Evolutionary conservation across 2,888 invertebrate genomes (phyloP), one percentile per base, ranked within the genome.

Genomic region (Yponomeuta sedellus): DNA sequence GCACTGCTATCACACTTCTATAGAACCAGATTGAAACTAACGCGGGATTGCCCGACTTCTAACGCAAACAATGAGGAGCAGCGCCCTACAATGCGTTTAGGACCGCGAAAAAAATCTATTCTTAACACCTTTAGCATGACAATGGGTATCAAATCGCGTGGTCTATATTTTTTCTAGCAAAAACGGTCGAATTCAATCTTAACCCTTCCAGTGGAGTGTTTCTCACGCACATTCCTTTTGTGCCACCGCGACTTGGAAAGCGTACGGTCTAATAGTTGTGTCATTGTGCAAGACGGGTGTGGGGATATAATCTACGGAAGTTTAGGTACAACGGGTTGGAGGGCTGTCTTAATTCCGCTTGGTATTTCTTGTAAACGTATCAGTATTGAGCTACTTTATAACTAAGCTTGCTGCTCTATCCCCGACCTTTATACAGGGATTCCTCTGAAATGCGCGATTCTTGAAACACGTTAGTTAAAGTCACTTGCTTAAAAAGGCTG

Each of bases 241-340:
- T 63, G 39, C 44, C 20, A 44, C 44, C 44, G 25, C 61, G 34
- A 8, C 34, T 34, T 34, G 34, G 10, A 8, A 8, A 20, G 3
- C 59, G 61, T 61, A n/a, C 22, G 20, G 20, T 63, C 44, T 63
- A 63, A 44, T 64, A 20, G 40, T 63, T 16, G 40, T 40, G 39
- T 63, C 63, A 63, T 63, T 63, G 63, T 40, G 63, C 39, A 63
- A 63, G 63, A 63, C 44, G 63, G 63, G 63, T 63, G 63, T 40
- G 39, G 63, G n/a, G 22, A 22, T 12, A 59, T 19, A 25, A 0
- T 34, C 34, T 34, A 25, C 25, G 25, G 25, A 25, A 25, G 25
- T 25, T 25, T 25, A 25, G 25, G 25, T 25, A 25, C 5, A 25
- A 25, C 25, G 25, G 25, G 34, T n/a, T n/a, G n/a, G n/a, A n/a